Percentiles rank a stretch among this genome's conserved stretches.
Evolutionary conservation across 2,113 vertebrate genomes (phyloP).

Genomic region (Pteropus alecto): DNA sequence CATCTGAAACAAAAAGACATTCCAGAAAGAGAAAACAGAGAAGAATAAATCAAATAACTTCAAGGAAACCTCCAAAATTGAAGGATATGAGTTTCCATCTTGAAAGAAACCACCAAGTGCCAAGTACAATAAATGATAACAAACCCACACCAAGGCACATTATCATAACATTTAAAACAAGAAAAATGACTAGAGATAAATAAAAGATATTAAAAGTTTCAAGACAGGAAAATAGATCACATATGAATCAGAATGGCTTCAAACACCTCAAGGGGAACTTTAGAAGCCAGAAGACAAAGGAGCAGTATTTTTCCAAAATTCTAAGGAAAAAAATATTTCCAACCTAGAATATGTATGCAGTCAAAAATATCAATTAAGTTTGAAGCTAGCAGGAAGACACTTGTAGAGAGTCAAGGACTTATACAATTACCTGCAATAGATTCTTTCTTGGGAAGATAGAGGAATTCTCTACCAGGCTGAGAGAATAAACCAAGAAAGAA

Average conservation of each 20-base stretch:
- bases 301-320: not conserved
- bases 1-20: not conserved
- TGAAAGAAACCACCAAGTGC: not conserved
- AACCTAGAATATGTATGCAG: not conserved
- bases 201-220: not conserved
- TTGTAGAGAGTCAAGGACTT: not conserved
- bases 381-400: not conserved
- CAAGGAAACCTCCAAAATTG: not conserved
- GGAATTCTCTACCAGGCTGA: not conserved
- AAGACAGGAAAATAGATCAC: not conserved
- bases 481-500: not conserved
- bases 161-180: not conserved
- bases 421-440: not conserved
- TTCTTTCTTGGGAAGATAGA: not conserved
- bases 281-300: not conserved
- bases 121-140: not conserved
- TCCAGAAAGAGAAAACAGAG: slow-evolving; percentile 7
- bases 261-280: not conserved
- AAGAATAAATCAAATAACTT: not conserved
- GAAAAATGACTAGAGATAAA: not conserved
- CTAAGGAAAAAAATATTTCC: not conserved
- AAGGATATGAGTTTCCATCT: not conserved
- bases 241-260: not conserved
- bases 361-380: not conserved
- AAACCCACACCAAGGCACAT: not conserved